Conservation (phyloP, 53 echinoderm and acorn worm species). For the Luidia sarsii region DNA sequence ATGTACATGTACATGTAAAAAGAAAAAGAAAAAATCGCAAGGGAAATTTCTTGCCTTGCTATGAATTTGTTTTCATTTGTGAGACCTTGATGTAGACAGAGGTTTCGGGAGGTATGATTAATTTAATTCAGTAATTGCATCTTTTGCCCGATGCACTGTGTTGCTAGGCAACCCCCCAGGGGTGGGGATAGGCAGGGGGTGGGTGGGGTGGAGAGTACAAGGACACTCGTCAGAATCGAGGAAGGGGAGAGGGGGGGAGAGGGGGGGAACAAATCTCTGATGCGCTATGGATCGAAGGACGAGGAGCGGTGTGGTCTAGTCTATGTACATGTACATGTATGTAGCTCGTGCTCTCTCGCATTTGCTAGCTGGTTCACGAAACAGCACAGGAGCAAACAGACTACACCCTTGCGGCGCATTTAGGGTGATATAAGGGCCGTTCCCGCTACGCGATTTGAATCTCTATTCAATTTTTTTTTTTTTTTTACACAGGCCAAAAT, state of each 20-base stretch:
- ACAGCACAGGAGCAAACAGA: too few relatives aligned
- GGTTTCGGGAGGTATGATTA: constrained; percentile 37
- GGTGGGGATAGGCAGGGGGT: constrained; percentile 5
- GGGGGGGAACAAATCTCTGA: constrained; percentile 40
- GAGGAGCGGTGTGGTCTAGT: too few relatives aligned
- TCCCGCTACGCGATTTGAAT: too few relatives aligned
- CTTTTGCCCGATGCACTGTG: constrained; percentile 32
- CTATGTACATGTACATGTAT: too few relatives aligned
- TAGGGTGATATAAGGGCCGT: too few relatives aligned
- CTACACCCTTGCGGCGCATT: too few relatives aligned
- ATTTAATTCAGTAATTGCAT: constrained; percentile 57
- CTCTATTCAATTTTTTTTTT: too few relatives aligned
- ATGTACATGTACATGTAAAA: too few relatives aligned
- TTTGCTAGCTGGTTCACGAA: too few relatives aligned
- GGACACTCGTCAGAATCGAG: constrained; percentile 51
- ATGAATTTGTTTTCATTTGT: constrained; percentile 38
- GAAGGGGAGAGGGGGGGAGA: constrained; percentile 19
- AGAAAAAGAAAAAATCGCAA: neutral
- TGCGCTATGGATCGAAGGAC: neutral
- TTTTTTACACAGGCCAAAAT: too few relatives aligned
- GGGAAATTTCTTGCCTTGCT: constrained; percentile 6
- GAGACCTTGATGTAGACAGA: constrained; percentile 37
- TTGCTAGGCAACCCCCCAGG: constrained; percentile 38
- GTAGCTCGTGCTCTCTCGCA: too few relatives aligned
- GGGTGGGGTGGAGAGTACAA: constrained; percentile 44